Conservation (phyloP, 1,140 invertebrate genomes). For the Copidosoma floridanum region DNA sequence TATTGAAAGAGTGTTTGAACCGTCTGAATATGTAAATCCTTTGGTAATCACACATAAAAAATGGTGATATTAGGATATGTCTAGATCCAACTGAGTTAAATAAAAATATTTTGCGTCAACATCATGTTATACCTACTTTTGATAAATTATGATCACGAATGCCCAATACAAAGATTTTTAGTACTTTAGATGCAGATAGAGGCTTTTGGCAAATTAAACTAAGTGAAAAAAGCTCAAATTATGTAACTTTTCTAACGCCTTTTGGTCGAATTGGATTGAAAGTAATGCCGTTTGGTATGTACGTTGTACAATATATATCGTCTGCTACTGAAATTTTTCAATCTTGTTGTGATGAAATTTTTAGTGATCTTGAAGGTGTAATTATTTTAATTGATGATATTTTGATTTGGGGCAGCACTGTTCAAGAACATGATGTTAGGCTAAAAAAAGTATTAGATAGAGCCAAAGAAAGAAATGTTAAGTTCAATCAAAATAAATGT, state of each 20-base stretch:
- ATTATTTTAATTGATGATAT: too few species aligned
- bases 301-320: too few species aligned
- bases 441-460: too few species aligned
- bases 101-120: slow-evolving; percentile 46
- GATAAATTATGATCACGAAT: slow-evolving; percentile 50
- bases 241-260: slow-evolving; percentile 47
- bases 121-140: slow-evolving; percentile 48
- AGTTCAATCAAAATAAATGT: slow-evolving; percentile 5
- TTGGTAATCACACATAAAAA: slow-evolving; percentile 49
- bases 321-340: slow-evolving; percentile 47
- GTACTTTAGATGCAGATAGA: slow-evolving; percentile 50
- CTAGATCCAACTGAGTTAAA: slow-evolving; percentile 58
- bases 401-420: too few species aligned
- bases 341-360: slow-evolving; percentile 38
- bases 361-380: slow-evolving; percentile 34
- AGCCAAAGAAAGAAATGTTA: too few species aligned
- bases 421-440: too few species aligned
- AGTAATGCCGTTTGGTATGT: slow-evolving; percentile 31
- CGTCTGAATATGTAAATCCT: slow-evolving; percentile 54
- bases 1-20: slow-evolving; percentile 38
- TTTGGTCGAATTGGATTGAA: slow-evolving; percentile 41
- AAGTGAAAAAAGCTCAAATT: slow-evolving; percentile 39
- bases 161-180: slow-evolving; percentile 46
- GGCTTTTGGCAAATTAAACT: slow-evolving; percentile 53
- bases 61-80: slow-evolving; percentile 53